Evolutionary conservation across 2,113 vertebrate species (phyloP).

Genomic region (Caranx ignobilis): DNA sequence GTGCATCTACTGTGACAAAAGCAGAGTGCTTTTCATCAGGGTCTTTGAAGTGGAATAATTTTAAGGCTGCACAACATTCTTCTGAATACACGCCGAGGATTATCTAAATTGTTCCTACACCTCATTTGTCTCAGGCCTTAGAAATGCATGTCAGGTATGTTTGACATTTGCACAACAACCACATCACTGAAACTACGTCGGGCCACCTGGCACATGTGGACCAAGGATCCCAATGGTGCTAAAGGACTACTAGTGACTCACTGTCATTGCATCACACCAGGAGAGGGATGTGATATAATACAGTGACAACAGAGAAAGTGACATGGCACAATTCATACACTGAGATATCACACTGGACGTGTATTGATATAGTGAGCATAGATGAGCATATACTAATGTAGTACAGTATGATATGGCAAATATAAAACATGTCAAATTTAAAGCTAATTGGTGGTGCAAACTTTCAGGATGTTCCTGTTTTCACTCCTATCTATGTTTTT

Average conservation of each 20-base stretch:
- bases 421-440: not conserved
- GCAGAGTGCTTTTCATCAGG: not conserved
- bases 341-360: not conserved
- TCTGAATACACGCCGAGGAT: conserved; percentile 47
- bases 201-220: conserved; percentile 13
- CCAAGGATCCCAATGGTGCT: not conserved
- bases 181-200: conserved; percentile 20
- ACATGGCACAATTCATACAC: not conserved
- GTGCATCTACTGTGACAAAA: conserved; percentile 2
- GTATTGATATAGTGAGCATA: not conserved
- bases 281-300: conserved; percentile 44
- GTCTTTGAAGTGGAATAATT: conserved; percentile 41
- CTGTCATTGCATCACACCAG: conserved; percentile 37
- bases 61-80: conserved; percentile 48
- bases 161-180: conserved; percentile 11
- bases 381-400: not conserved
- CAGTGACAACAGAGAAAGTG: conserved; percentile 16
- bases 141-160: conserved; percentile 41
- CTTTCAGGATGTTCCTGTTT: not conserved
- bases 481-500: conserved; percentile 5
- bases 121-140: conserved; percentile 18
- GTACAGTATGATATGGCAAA: no score
- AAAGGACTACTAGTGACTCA: conserved; percentile 34
- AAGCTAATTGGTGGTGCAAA: not conserved
- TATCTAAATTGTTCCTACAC: conserved; percentile 64